Evolutionary conservation across 2,888 invertebrate genomes (phyloP).

Genomic region (Oscheius myriophilus): DNA sequence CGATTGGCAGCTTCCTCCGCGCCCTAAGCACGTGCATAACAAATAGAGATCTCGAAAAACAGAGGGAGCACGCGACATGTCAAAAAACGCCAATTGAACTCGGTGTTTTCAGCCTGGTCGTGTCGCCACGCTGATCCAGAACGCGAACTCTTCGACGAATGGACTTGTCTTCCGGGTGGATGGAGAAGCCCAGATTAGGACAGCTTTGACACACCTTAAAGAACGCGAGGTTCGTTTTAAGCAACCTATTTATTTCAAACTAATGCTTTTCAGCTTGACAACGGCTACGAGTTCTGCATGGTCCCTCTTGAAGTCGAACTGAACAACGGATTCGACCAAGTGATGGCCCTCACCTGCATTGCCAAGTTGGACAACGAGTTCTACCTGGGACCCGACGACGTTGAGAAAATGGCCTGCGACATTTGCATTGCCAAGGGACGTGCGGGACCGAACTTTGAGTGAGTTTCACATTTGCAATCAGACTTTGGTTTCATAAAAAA

Average conservation of each 20-base stretch:
- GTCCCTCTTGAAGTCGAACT: constrained; percentile 40
- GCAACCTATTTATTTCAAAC: no score
- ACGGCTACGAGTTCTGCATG: constrained; percentile 68
- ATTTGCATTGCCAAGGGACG: constrained; percentile 69
- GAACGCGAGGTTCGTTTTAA: constrained; percentile 65
- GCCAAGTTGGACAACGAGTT: constrained; percentile 70
- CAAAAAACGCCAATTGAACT: background rate
- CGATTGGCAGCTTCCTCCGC: background rate
- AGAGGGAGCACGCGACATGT: constrained; percentile 5
- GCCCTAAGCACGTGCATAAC: background rate
- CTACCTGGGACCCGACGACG: constrained; percentile 71
- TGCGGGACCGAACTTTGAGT: constrained; percentile 73
- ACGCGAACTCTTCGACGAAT: constrained; percentile 59
- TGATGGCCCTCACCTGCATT: constrained; percentile 72
- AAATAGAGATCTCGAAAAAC: no score
- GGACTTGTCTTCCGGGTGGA: constrained; percentile 63
- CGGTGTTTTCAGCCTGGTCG: constrained; percentile 72
- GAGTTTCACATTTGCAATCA: constrained; percentile 30
- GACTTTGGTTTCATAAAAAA: background rate
- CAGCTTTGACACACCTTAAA: constrained; percentile 68
- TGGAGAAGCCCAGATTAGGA: constrained; percentile 60
- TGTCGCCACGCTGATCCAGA: constrained; percentile 73
- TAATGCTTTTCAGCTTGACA: constrained; percentile 44
- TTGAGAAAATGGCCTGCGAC: constrained; percentile 71
- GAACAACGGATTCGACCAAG: constrained; percentile 20